phyloP scores from a whole-genome alignment of 2,113 vertebrate species.

The Pygathrix nemaeus region DNA sequence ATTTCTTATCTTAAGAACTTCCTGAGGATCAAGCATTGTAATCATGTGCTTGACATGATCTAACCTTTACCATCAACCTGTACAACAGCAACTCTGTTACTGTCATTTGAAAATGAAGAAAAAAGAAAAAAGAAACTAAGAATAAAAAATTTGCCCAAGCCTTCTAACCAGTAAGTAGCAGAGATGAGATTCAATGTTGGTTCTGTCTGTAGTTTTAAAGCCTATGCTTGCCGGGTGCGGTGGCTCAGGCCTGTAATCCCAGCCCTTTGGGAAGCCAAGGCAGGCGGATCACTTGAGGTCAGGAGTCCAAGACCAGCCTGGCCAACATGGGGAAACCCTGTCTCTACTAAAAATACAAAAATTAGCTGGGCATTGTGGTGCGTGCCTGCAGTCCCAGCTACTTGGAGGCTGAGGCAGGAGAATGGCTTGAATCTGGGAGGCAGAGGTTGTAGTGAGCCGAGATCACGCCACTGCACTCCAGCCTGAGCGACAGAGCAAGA shows the following conservation, averaged over 20 bases:
- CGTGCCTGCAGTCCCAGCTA: not conserved
- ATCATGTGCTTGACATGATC: too few species aligned
- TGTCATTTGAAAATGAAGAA: not conserved
- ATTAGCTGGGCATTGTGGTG: not conserved
- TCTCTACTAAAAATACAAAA: too few species aligned
- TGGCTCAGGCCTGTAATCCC: too few species aligned
- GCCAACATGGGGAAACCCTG: too few species aligned
- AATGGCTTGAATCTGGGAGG: not conserved
- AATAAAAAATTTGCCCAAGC: not conserved
- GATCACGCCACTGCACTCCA: not conserved
- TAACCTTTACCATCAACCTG: not conserved
- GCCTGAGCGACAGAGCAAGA: not conserved
- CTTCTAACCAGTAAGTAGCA: too few species aligned
- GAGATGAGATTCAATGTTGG: not conserved
- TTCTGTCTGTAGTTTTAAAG: not conserved
- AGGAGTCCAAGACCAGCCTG: too few species aligned
- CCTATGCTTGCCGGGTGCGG: too few species aligned
- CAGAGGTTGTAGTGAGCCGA: not conserved
- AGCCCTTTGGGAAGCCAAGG: too few species aligned
- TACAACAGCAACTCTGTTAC: rapidly evolving
- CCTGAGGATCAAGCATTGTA: not conserved
- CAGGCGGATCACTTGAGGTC: too few species aligned
- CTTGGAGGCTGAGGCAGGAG: not conserved
- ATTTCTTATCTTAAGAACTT: not conserved
- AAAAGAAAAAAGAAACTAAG: not conserved